Conservation (phyloP, 2,113 vertebrate genomes). For the Siniperca knerii region DNA sequence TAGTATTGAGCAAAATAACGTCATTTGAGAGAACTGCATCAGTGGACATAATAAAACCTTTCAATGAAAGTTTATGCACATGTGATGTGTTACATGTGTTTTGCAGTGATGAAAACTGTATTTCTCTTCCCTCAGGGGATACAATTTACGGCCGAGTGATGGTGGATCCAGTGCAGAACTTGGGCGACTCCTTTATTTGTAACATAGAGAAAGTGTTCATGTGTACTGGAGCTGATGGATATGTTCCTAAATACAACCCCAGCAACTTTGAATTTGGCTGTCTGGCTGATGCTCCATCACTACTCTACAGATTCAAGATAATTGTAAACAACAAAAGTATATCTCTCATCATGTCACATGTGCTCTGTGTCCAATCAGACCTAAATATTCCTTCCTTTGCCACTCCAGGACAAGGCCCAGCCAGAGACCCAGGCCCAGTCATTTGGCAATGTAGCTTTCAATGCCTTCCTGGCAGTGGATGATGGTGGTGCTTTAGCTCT, state of each 20-base stretch:
- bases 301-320: conserved; percentile 95
- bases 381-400: not conserved
- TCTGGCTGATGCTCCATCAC: conserved; percentile 92
- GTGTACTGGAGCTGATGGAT: conserved; percentile 95
- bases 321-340: conserved; percentile 85
- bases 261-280: conserved; percentile 92
- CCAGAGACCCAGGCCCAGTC: conserved; percentile 91
- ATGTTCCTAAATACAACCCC: conserved; percentile 96
- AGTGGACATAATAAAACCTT: not conserved
- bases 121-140: conserved; percentile 85
- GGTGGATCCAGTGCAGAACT: conserved; percentile 97
- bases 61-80: not conserved
- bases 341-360: fast-evolving
- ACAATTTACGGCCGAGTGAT: conserved; percentile 93
- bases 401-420: conserved; percentile 92
- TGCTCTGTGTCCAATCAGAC: not conserved
- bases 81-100: not conserved
- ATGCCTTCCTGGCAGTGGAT: conserved; percentile 91
- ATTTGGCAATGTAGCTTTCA: conserved; percentile 91
- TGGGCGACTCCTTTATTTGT: conserved; percentile 94
- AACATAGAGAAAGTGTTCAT: conserved; percentile 97
- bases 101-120: not conserved
- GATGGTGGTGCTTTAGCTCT: conserved; percentile 89
- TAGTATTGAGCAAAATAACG: not conserved
- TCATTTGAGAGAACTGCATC: not conserved